Evolutionary conservation across 2,113 vertebrate species (phyloP), one percentile per base, ranked within the genome.

Genomic region (Scytalopus superciliaris): DNA sequence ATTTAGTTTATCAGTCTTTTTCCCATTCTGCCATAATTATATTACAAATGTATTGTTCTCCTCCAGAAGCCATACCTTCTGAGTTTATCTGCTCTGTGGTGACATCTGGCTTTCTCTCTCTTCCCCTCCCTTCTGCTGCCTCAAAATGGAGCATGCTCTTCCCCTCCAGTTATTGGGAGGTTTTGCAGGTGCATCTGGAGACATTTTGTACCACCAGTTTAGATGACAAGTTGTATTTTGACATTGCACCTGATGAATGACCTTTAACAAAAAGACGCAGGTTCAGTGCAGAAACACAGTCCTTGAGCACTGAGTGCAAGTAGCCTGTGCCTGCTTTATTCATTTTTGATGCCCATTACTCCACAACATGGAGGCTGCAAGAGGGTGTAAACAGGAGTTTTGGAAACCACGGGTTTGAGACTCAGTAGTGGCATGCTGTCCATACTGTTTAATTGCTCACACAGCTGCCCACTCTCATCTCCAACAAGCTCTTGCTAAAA

Each of bases 1-100:
- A 94, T 96, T 97, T 91, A 90, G 80, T 87, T 97, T 94, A 94
- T 96, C 93, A 89, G 76, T 68, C 80, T 88, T 75, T 94, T 93
- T 69, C 55, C 47, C 35, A 37, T 86, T 73, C 87, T 90, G 86
- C 64, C 67, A 70, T 97, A 96, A 97, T 96, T 97, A 87, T 79
- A 90, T 97, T 96, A 97, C 18, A 57, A 77, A 77, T 44, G 37
- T 85, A 93, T 94, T 97, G 94, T 97, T 97, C 96, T 95, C 96
- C 90, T 95, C 79, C 69, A 89, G 89, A 81, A 90, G 93, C 94
- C 4, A 9, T 89, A 74, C 70, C 69, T 94, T 72, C 79, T 74
- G 92, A 90, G 64, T 94, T 95, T 93, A 90, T 94, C 87, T 95
- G 90, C 84, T 31, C 22, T 11, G 13, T 55, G 86, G 66, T 94